phyloP scores from a whole-genome alignment of 1,140 invertebrate genomes.

The Drosophila asahinai region DNA sequence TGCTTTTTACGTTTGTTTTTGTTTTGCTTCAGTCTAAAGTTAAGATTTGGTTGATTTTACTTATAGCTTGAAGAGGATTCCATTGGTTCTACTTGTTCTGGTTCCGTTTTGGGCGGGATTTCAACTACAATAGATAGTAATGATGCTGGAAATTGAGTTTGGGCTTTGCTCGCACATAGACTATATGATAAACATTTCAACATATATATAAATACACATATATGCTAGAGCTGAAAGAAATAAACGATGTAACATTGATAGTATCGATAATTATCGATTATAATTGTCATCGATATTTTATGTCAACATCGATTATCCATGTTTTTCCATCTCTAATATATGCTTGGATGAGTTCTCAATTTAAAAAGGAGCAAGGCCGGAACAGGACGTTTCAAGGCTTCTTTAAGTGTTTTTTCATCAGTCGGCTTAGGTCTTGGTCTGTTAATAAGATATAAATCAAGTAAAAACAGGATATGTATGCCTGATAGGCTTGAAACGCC shows the following conservation, averaged over 20 bases:
- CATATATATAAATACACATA: constrained; percentile 42
- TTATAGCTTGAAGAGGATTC: constrained; percentile 39
- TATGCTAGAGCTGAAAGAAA: constrained; percentile 1
- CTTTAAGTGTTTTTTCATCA: background rate
- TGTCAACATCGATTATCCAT: too few species aligned
- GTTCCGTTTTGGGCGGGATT: constrained; percentile 37
- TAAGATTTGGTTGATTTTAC: constrained; percentile 67
- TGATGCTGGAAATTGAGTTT: constrained; percentile 24
- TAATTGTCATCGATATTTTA: too few species aligned
- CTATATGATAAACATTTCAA: constrained; percentile 74
- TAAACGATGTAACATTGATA: too few species aligned
- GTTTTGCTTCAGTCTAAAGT: constrained; percentile 75
- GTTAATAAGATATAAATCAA: too few species aligned
- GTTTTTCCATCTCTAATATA: background rate
- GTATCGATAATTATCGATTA: too few species aligned
- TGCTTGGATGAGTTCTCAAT: constrained; percentile 56
- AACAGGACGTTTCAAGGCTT: constrained; percentile 2
- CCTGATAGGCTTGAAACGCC: constrained; percentile 7
- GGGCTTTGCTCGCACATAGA: constrained; percentile 49
- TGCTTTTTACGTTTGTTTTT: constrained; percentile 30
- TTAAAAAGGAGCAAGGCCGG: background rate
- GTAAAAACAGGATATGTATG: constrained; percentile 33
- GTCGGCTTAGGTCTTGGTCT: constrained; percentile 10
- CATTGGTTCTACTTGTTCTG: constrained; percentile 49
- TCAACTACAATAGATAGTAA: constrained; percentile 34